Percentiles rank a stretch among this genome's conserved stretches.
phyloP scores from a whole-genome alignment of 2,113 vertebrate species.

The Lathamus discolor region DNA sequence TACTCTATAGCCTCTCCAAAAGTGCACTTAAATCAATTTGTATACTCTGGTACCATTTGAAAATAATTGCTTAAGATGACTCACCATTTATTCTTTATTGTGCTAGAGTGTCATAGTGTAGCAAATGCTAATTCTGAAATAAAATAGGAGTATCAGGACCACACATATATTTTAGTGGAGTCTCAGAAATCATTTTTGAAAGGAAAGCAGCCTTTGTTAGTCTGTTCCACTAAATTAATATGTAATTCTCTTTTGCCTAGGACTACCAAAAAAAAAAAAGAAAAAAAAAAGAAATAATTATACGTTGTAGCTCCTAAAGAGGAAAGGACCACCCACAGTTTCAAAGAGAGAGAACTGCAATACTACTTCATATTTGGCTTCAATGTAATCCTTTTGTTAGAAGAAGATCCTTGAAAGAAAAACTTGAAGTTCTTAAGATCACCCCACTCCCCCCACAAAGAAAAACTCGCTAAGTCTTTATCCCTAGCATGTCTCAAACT shows the following conservation, averaged over 20 bases:
- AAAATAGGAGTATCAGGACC: slow-evolving; percentile 42
- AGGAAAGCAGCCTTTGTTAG: not conserved
- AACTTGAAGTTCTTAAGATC: not conserved
- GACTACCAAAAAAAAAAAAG: not conserved
- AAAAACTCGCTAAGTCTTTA: not conserved
- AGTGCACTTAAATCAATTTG: slow-evolving; percentile 77
- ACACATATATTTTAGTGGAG: not conserved
- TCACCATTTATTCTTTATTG: not conserved
- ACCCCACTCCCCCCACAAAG: accelerated
- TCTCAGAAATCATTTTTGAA: slow-evolving; percentile 13
- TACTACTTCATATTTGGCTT: slow-evolving; percentile 10
- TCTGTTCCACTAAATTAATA: slow-evolving; percentile 5
- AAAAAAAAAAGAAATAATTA: not conserved
- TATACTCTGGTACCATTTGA: slow-evolving; percentile 30
- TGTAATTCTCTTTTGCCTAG: not conserved
- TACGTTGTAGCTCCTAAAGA: not conserved
- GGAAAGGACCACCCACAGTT: slow-evolving; percentile 26
- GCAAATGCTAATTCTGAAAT: slow-evolving; percentile 34
- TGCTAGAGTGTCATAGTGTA: not conserved
- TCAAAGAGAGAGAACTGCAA: not conserved
- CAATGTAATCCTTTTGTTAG: not conserved
- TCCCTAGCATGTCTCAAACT: not conserved
- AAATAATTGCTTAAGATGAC: slow-evolving; percentile 58
- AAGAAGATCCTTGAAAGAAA: slow-evolving; percentile 3
- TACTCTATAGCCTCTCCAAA: slow-evolving; percentile 62